A percentile compares a stretch with the other conserved stretches of the same genome.
phyloP scores from a whole-genome alignment of 2,888 invertebrate species.

The Napeogenes inachia region DNA sequence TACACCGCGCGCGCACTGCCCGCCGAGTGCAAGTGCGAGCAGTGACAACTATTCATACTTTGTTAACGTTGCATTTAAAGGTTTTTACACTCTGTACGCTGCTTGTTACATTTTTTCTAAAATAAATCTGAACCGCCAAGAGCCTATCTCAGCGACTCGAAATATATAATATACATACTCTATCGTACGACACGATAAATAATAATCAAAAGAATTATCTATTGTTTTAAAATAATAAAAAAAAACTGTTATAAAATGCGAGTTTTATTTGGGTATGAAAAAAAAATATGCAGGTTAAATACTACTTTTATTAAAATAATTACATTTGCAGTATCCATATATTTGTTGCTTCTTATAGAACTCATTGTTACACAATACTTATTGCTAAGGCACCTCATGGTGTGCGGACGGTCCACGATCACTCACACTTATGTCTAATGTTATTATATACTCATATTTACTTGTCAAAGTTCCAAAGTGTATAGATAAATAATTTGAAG shows the following conservation, averaged over 20 bases:
- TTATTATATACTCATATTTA: background rate
- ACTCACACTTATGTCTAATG: constrained; percentile 11
- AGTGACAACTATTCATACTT: constrained; percentile 16
- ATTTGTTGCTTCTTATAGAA: constrained; percentile 2
- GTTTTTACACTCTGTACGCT: too few species aligned
- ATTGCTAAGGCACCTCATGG: constrained; percentile 8
- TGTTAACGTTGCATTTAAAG: too few species aligned
- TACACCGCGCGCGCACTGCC: constrained; percentile 44
- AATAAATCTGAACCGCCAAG: too few species aligned
- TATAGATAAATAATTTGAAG: too few species aligned
- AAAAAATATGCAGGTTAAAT: constrained; percentile 8
- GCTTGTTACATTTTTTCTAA: too few species aligned
- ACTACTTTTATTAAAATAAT: constrained; percentile 1
- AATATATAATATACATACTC: too few species aligned
- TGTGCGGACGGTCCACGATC: constrained; percentile 18
- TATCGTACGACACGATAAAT: background rate
- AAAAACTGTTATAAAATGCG: too few species aligned
- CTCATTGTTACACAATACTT: constrained; percentile 1
- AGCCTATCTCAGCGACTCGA: too few species aligned
- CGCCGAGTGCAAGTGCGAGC: constrained; percentile 43
- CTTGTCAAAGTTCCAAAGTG: too few species aligned
- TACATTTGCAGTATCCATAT: background rate
- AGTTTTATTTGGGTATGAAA: background rate
- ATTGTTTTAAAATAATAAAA: too few species aligned
- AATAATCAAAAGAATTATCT: background rate